These are phyloP conservation scores for Theristus sp. DNA, from an alignment of 2,888 invertebrate species.

Conservation along the genomic window DNA sequence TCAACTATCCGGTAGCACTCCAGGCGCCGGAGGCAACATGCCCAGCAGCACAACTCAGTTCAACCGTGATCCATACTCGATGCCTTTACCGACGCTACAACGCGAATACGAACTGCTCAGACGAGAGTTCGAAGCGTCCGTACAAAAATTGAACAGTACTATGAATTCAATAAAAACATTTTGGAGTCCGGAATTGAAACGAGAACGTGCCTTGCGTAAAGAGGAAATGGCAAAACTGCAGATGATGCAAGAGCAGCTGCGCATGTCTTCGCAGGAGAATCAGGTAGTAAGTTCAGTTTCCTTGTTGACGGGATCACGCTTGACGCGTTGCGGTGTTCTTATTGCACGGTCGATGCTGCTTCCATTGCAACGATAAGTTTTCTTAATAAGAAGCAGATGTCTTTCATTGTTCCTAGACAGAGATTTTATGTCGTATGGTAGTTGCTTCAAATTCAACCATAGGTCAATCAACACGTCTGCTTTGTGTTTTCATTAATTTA, in stretches of 20 bases:
- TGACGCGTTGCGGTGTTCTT: no score
- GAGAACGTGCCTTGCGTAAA: conserved; percentile 82
- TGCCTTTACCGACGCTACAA: conserved; percentile 42
- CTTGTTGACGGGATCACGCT: no score
- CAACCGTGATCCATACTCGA: neutral
- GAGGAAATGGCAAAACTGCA: conserved; percentile 96
- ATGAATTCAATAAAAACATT: conserved; percentile 99
- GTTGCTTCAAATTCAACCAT: no score
- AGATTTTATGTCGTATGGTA: no score
- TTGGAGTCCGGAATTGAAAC: conserved; percentile 98
- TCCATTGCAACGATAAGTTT: no score
- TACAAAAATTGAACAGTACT: conserved; percentile 88
- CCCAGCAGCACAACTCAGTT: neutral
- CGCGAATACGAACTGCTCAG: conserved; percentile 73
- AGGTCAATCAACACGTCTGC: no score
- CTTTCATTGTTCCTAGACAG: no score
- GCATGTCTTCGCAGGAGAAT: conserved; percentile 5
- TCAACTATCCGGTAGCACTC: no score
- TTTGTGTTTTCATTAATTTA: no score
- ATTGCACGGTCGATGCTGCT: no score
- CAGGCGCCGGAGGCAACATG: neutral
- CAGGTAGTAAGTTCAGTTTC: conserved; percentile 5
- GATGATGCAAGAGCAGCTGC: conserved; percentile 41
- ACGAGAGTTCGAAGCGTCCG: conserved; percentile 80
- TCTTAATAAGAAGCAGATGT: no score